Conservation (phyloP, 92 coral and sea anemone species). For the Phenganax stokvisi region DNA sequence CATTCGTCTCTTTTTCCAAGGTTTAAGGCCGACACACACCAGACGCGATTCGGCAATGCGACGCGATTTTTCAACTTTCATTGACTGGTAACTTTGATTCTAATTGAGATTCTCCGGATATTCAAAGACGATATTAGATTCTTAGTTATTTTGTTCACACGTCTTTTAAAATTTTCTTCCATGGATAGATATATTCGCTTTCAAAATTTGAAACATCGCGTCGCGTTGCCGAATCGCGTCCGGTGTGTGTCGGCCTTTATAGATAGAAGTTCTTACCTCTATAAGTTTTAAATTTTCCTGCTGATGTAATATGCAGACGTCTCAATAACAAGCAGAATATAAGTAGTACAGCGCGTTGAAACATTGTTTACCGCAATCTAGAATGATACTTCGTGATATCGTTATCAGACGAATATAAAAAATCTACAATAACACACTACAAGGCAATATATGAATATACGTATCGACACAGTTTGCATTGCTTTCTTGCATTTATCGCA, state of each 20-base stretch:
- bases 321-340: background rate
- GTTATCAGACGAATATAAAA: background rate
- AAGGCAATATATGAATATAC: too few species aligned
- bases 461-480: too few species aligned
- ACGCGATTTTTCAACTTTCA: too few species aligned
- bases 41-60: too few species aligned
- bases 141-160: background rate
- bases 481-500: too few species aligned
- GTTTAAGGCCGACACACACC: background rate
- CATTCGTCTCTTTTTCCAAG: background rate
- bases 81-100: too few species aligned
- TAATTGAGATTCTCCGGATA: too few species aligned
- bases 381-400: background rate
- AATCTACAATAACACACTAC: background rate
- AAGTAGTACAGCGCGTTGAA: background rate
- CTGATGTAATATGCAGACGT: background rate
- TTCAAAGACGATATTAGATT: too few species aligned
- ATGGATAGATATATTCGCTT: too few species aligned
- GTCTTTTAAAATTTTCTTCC: background rate
- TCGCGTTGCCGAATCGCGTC: too few species aligned
- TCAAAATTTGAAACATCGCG: too few species aligned
- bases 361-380: background rate
- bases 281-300: background rate
- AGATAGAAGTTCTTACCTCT: background rate
- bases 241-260: too few species aligned